These are phyloP conservation scores for Heliocidaris erythrogramma DNA, from an alignment of 35 echinoderm and acorn worm species.

Conservation along the genomic window DNA sequence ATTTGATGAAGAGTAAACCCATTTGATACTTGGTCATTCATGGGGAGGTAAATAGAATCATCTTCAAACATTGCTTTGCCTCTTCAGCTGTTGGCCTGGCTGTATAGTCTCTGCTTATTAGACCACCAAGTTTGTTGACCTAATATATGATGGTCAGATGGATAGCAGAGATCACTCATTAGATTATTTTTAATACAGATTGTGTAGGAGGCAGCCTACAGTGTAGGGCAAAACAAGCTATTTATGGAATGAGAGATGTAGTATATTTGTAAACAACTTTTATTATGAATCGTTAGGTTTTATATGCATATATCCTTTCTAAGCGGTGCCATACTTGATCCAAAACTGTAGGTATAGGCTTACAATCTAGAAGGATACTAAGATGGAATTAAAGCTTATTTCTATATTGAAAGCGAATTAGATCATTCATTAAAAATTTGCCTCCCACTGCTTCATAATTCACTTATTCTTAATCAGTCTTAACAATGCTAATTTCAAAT, in stretches of 20 bases:
- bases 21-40: slow-evolving; percentile 1
- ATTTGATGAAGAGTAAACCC: neutral
- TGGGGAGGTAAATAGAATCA: neutral
- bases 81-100: neutral
- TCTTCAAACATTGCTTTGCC: neutral
- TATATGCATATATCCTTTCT: no score
- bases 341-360: no score
- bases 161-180: neutral
- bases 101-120: neutral
- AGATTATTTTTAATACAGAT: neutral
- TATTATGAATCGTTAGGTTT: neutral
- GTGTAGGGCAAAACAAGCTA: neutral
- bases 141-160: neutral
- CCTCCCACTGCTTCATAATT: no score
- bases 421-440: no score
- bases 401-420: no score
- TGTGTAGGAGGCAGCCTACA: neutral
- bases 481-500: no score
- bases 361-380: no score
- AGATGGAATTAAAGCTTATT: no score
- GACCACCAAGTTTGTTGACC: neutral
- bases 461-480: no score
- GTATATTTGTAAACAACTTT: neutral
- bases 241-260: neutral
- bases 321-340: no score